Base-by-base conservation (phyloP, 1,140 invertebrate genomes). In the Macrobrachium rosenbergii region DNA sequence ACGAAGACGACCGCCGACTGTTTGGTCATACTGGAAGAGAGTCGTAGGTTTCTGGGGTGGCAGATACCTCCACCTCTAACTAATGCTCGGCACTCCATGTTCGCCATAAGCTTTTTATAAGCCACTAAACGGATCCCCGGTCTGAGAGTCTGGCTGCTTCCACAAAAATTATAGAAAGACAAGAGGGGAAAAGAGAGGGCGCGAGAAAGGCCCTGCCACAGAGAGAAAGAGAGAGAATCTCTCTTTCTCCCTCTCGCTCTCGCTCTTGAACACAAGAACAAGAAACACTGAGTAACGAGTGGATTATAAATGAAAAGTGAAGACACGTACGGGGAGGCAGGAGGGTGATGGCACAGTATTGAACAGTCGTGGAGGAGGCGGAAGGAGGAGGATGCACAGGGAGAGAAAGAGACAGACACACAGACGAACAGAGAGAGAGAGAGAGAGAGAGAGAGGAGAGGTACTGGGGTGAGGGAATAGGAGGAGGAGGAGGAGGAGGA, bases 71-170 rank as follows among this genome's bases (percentile, higher is more conserved):
- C 76, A 79, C 77, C 77, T 76, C 52, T 80, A 73, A 86, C 77
- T 80, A 86, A 86, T 80, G 76, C 67, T 86, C 83, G 10, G 60
- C 83, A 86, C 83, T 86, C 58, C 83, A 80, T 69, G 77, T 52
- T 62, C 83, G 23, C 63, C 80, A 86, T 43, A 17, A 60, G 45
- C 83, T n/a, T 43, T 80, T 80, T 59, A 17, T 73, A 52, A 52
- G 52, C 52, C 52, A 52, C 52, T 86, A 80, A 60, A 58, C n/a
- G 16, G 59, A 21, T 8, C 52, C 52, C 52, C 52, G 6, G 52
- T 52, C 52, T 52, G 52, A 52, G 52, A 52, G 52, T 52, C 52
- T 52, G 52, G 52, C 12, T 52, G 52, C 52, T 52, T 52, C 52
- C 52, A 52, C 28, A 52, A 52, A 52, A 52, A 52, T 5, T 52